phyloP scores from a whole-genome alignment of 2,113 vertebrate species.

The Atrichornis clamosus region DNA sequence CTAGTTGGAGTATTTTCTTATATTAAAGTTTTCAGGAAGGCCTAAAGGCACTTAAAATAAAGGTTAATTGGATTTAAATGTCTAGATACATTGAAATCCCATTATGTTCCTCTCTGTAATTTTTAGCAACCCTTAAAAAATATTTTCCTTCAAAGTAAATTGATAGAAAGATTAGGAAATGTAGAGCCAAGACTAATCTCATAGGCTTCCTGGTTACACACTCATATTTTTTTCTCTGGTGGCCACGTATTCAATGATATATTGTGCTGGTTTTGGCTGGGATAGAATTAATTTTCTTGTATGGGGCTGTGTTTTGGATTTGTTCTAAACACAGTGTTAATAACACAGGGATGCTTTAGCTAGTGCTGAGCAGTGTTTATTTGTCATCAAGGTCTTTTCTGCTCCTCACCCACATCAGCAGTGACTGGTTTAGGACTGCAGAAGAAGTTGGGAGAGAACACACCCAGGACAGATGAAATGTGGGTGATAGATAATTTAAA shows the following conservation, averaged over 20 bases:
- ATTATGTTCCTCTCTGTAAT: background rate
- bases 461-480: background rate
- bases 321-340: background rate
- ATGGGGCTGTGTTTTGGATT: background rate
- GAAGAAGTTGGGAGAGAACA: background rate
- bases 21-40: background rate
- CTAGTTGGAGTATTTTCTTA: background rate
- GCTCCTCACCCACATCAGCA: background rate
- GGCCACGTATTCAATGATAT: background rate
- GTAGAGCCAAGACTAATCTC: background rate
- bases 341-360: background rate
- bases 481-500: background rate
- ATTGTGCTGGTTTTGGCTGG: background rate
- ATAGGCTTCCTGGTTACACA: background rate
- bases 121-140: background rate
- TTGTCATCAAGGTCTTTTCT: background rate
- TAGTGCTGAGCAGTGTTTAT: background rate
- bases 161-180: background rate
- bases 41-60: conserved; percentile 6
- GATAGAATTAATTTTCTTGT: background rate
- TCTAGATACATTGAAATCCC: background rate
- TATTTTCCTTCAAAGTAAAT: background rate
- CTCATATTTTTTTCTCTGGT: background rate
- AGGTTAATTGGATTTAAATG: conserved; percentile 29
- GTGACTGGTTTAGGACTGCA: background rate